Base-by-base conservation (phyloP, 2,797 vertebrate species). In the Dermochelys coriacea region DNA sequence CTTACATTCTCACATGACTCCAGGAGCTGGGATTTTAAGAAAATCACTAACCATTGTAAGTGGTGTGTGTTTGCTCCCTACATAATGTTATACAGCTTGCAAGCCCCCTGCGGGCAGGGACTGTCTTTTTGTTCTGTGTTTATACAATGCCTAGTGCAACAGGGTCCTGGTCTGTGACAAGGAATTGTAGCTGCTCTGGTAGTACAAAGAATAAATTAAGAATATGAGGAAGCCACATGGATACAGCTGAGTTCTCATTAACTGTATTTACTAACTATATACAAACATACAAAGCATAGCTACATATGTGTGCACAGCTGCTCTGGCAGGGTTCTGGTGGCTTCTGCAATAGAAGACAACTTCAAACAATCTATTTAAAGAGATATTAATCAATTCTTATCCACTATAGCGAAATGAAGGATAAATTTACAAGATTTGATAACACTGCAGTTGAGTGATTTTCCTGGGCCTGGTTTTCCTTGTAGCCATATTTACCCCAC, bases 21-120 rank as follows among this genome's bases (percentile, higher is more conserved):
- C 57, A 41, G 29, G 3, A 0, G 2, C 54, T 6, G 21, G 37
- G 19, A 59, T 49, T 93, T 75, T 55, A 15, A 87, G 51, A 47
- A 3, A 0, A 9, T 86, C 79, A 47, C 84, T 88, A 52, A 75
- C 88, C 12, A 51, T 0, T 3, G 6, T 2, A 51, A 95, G 79
- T 15, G 91, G 85, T 90, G 79, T 96, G 86, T 59, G 88, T 96
- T 90, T 51, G 84, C 88, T 95, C 88, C 89, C 83, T 87, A 90
- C 88, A 88, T 0, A 3, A 71, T 41, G 34, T 57, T n/a, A n/a
- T 31, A 4, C 61, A 34, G 57, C 34, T 64, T n/a, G 34, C 34
- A 64, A 18, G 15, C 34, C n/a, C 8, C n/a, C n/a, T 14, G n/a
- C 15, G 19, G 64, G 31, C 64, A 68, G 64, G 8, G n/a, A 68